Evolutionary conservation across 2,888 invertebrate species (phyloP).

Genomic region (Camponotus fellah): DNA sequence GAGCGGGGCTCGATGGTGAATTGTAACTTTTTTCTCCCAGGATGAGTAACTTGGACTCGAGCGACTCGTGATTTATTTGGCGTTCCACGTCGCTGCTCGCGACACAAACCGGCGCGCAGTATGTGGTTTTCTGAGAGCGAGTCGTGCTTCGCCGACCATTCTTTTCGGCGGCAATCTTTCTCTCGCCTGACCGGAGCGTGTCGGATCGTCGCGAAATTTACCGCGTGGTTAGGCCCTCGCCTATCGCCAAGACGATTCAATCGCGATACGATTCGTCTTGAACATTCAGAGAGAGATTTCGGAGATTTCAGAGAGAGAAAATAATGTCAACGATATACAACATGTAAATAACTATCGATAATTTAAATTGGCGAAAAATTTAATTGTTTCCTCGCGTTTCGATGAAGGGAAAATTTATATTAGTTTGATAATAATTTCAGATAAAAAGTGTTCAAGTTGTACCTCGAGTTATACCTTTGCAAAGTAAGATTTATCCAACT

Average conservation of each 20-base stretch:
- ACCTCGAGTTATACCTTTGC: background rate
- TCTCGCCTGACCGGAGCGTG: conserved; percentile 20
- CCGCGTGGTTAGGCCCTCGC: background rate
- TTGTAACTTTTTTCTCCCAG: conserved; percentile 22
- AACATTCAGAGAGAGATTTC: background rate
- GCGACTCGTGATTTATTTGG: conserved; percentile 55
- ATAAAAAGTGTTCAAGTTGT: background rate
- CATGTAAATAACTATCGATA: background rate
- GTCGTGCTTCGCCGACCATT: conserved; percentile 33
- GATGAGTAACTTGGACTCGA: conserved; percentile 36
- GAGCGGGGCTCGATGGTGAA: conserved; percentile 21
- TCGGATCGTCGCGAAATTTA: conserved; percentile 36
- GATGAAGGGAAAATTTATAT: background rate
- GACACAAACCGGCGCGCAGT: conserved; percentile 40
- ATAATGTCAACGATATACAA: too few relatives aligned
- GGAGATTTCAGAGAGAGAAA: too few relatives aligned
- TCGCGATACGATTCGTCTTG: conserved; percentile 6
- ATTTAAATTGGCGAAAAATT: background rate
- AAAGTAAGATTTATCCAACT: conserved; percentile 31
- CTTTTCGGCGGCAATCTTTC: conserved; percentile 47
- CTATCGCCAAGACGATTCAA: conserved; percentile 23
- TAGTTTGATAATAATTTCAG: conserved; percentile 11
- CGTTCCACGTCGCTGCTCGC: conserved; percentile 56
- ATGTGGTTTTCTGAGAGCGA: conserved; percentile 54
- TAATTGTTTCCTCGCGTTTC: background rate